Conservation (phyloP, 2,888 invertebrate genomes). For the Papilio protenor region DNA sequence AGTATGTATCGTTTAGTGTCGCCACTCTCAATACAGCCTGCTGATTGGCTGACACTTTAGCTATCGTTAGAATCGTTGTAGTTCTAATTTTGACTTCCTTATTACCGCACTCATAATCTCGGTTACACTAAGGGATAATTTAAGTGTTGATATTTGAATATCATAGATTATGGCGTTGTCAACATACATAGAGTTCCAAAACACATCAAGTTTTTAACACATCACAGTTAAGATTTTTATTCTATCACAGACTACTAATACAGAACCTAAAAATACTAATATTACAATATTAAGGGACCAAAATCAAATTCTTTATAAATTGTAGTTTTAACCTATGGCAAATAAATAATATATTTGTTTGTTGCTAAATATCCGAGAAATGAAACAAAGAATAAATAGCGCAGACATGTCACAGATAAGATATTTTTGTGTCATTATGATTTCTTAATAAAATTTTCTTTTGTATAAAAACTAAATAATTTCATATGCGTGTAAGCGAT, state of each 20-base stretch:
- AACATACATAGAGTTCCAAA: background rate
- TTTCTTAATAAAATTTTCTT: background rate
- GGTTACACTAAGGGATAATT: too few relatives aligned
- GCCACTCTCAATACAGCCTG: background rate
- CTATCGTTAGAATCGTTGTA: background rate
- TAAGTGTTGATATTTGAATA: background rate
- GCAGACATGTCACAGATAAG: background rate
- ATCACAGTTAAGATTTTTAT: slow-evolving; percentile 66
- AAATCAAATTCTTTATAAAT: background rate
- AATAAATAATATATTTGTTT: background rate
- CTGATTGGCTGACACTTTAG: background rate
- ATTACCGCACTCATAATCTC: too few relatives aligned
- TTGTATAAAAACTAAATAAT: background rate
- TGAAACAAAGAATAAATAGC: too few relatives aligned
- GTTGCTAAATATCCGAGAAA: background rate
- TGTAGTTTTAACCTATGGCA: background rate
- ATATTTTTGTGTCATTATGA: background rate
- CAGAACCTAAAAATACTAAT: slow-evolving; percentile 20
- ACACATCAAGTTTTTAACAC: slow-evolving; percentile 52
- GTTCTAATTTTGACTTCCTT: too few relatives aligned
- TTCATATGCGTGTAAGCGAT: background rate
- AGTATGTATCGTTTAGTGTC: background rate
- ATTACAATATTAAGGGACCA: too few relatives aligned
- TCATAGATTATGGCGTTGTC: background rate
- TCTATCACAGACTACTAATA: slow-evolving; percentile 66